Base-by-base conservation (phyloP, 2,113 vertebrate species). In the Megaceryle maxima region DNA sequence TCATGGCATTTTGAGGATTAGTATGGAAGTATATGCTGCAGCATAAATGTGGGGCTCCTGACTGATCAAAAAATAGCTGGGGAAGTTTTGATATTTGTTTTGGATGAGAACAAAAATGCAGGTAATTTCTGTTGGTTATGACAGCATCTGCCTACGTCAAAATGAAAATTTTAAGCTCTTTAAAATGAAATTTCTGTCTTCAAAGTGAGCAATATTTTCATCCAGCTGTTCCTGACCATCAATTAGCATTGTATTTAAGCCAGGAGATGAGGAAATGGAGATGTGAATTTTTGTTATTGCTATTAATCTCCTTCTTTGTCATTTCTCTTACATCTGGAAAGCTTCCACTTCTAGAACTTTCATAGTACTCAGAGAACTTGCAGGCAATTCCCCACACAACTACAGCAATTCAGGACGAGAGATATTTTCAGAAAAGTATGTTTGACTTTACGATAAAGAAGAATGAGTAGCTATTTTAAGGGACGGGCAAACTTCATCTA, bases 381-480 rank as follows among this genome's bases (percentile, higher is more conserved):
- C 39, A 64, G 77, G 41, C 76, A 39, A 60, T 83, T 95, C 60
- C 55, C 41, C 56, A 76, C 9, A 2, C 25, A 75, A 51, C 72
- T 62, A 31, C 35, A 77, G 60, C 76, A 92, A 37, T 60, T 94
- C 60, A 83, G 88, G 92, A 57, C 0, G 1, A 53, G 64, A 68
- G 67, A 44, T 66, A 68, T 91, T 89, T 96, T 92, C 87, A 90
- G 64, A 76, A 91, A 24, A 21, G 19, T 39, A 10, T 88, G 87
- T 87, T 96, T 93, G 87, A 75, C 67, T 96, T 90, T 62, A 73
- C 16, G 66, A 90, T 87, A 55, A 89, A 96, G 94, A 96, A 88
- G 86, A 96, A 96, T 82, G 84, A 48, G 80, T 62, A 57, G 75
- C 89, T 94, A 92, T 96, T 96, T 96, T 94, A 88, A 96, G 94